Evolutionary conservation across 2,113 vertebrate species (phyloP).

Genomic region (Chamaea fasciata): DNA sequence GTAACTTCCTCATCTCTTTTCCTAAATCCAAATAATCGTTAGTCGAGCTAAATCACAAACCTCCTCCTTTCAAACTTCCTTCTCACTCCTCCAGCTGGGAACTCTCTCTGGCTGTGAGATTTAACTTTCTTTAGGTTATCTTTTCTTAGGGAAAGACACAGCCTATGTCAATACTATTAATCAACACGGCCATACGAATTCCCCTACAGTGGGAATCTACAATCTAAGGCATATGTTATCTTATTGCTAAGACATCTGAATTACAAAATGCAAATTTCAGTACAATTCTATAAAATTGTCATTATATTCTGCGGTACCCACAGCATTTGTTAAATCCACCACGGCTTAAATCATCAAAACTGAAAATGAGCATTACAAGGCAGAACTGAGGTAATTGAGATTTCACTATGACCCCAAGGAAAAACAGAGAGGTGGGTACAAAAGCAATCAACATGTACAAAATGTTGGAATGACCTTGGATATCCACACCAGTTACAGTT

Average conservation of each 20-base stretch:
- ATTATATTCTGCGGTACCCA: background rate
- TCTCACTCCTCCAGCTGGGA: background rate
- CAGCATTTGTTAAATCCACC: background rate
- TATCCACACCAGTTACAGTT: background rate
- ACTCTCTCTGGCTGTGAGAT: background rate
- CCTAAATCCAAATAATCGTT: conserved; percentile 49
- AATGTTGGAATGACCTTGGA: background rate
- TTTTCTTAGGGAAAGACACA: background rate
- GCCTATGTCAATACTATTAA: background rate
- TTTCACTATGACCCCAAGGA: background rate
- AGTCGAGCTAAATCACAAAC: conserved; percentile 26
- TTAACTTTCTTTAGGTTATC: background rate
- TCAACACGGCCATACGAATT: background rate
- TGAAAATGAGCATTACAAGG: background rate
- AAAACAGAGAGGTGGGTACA: background rate
- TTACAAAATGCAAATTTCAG: background rate
- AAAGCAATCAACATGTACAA: background rate
- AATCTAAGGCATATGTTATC: background rate
- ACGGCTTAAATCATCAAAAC: background rate
- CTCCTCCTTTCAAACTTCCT: conserved; percentile 22
- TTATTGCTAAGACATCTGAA: background rate
- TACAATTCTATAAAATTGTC: background rate
- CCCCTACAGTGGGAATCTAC: background rate
- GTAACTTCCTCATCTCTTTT: conserved; percentile 34
- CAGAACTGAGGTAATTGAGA: background rate